Base-by-base conservation (phyloP, 2,797 vertebrate genomes). In the Prionace glauca region DNA sequence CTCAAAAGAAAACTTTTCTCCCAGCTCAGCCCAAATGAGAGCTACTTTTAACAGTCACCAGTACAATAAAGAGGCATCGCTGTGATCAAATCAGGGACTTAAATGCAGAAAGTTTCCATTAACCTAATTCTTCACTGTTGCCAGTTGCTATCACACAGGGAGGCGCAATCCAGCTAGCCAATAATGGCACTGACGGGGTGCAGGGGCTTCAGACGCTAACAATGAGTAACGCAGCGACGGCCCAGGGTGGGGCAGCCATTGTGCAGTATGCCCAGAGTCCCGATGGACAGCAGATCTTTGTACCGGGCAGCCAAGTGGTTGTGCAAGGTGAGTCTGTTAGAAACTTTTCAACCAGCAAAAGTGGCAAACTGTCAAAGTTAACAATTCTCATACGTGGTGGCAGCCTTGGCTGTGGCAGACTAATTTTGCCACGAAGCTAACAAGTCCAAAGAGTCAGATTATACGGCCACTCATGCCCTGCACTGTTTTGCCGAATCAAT, bases 211-310 rank as follows among this genome's bases (percentile, higher is more conserved):
- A 99, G 97, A 99, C 99, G 0, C 97, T 99, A 96, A 99, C 99
- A 26, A 99, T 99, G 99, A 98, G 98, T 96, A 99, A 99, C 87
- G 97, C 99, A 91, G 98, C 98, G 3, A 98, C 97, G 62, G 97
- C 98, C 62, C 99, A 99, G 95, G 97, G 98, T 0, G 98, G 99
- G 7, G 98, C 99, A 96, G 99, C 99, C 97, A 99, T 99, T 97
- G 98, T 99, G 95, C 99, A 99, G 96, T 99, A 99, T 84, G 99
- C 99, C 95, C 99, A 99, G 97, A 99, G 99, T 96, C 99, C 99
- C 32, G 99, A 99, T 0, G 99, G 99, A 45, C 99, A 99, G 97
- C 99, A 99, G 97, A 99, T 99, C 97, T 98, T 99, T 36, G 99
- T 99, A 96, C 99, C 99, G 96, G 99, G 99, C 97, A 99, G 99